Base-by-base conservation (phyloP, 2,797 vertebrate species). In the Acestrorhynchus altus region DNA sequence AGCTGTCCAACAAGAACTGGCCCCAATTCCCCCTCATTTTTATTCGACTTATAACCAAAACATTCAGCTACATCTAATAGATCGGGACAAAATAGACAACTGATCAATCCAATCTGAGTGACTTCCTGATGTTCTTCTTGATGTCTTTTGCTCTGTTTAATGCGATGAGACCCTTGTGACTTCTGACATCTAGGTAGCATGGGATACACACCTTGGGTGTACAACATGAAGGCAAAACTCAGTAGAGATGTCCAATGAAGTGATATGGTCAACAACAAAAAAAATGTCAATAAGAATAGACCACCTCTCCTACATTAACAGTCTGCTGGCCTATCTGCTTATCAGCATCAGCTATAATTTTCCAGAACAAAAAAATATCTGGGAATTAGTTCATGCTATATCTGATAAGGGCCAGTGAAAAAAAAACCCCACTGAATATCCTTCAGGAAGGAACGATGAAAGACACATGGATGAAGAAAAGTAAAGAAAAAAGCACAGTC, bases 391-490 rank as follows among this genome's bases (percentile, higher is more conserved):
- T n/a, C 18, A 16, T 57, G 10, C 11, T n/a, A 22, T 22, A 12
- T 52, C 40, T 57, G 26, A 61, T 61, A 63, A 56, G 42, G 39
- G 31, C 31, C 24, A 51, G 47, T 49, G 63, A 57, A n/a, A n/a
- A n/a, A n/a, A n/a, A n/a, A 63, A 54, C 10, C 4, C 64, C 54
- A 54, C 24, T 67, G 51, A 68, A 49, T 28, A 28, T 51, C 56
- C 47, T 61, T 40, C 54, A 39, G n/a, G 35, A 63, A 59, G 47
- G 26, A 64, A 24, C 16, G n/a, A n/a, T 35, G 40, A 49, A 77
- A 78, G 70, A 77, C 75, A 74, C 52, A 76, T 65, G 47, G 24
- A 74, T 28, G 71, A 71, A 71, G 71, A 71, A 44, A 60, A 70
- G 10, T 3, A 35, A 59, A 8, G 4, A 72, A 22, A 57, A 44